These are phyloP conservation scores for Lagopus leucura DNA, from an alignment of 2,113 vertebrate genomes.

Conservation along the genomic window DNA sequence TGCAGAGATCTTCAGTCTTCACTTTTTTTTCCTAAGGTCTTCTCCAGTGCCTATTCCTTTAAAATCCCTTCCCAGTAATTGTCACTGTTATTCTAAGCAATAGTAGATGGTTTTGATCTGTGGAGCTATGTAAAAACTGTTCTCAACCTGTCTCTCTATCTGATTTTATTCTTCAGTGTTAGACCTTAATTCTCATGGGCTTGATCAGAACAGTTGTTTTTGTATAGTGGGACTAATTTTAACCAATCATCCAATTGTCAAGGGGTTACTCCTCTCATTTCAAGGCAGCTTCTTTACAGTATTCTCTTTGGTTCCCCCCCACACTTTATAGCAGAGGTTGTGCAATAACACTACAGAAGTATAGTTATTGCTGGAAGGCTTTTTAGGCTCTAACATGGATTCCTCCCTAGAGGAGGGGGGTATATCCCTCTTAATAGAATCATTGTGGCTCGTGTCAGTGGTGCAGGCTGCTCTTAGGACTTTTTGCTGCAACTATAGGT, in stretches of 20 bases:
- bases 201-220: constrained; percentile 46
- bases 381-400: constrained; percentile 13
- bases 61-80: constrained; percentile 38
- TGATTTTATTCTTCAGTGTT: constrained; percentile 33
- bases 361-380: constrained; percentile 51
- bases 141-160: constrained; percentile 53
- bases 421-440: constrained; percentile 45
- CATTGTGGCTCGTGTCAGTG: not conserved
- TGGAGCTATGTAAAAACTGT: constrained; percentile 38
- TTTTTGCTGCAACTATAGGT: not conserved
- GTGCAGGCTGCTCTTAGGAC: not conserved
- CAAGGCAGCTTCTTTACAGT: not conserved
- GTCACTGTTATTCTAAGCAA: constrained; percentile 56
- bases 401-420: not conserved
- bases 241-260: constrained; percentile 50
- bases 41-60: constrained; percentile 33
- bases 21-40: not conserved
- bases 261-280: constrained; percentile 45
- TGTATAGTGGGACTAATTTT: constrained; percentile 59
- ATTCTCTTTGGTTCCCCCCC: constrained; percentile 46
- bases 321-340: constrained; percentile 32
- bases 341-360: constrained; percentile 29
- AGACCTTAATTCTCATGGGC: constrained; percentile 51
- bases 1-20: not conserved
- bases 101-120: constrained; percentile 40